phyloP scores from a whole-genome alignment of 2,113 vertebrate species.

The Hippolais icterina region DNA sequence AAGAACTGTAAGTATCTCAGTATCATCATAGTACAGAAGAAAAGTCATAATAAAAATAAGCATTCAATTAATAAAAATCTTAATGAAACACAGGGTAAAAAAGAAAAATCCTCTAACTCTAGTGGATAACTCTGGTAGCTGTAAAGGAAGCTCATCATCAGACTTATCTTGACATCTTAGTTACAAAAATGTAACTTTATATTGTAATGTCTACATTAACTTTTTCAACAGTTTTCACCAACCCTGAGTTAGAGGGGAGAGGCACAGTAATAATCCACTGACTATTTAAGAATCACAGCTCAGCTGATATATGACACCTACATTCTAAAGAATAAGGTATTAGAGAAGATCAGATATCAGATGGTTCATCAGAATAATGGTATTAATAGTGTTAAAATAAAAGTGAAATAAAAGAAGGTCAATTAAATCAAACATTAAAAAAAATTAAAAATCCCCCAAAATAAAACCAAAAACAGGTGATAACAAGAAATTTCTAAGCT shows the following conservation, averaged over 20 bases:
- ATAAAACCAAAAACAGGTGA: accelerated
- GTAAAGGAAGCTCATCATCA: neutral
- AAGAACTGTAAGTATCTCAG: neutral
- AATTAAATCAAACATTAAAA: neutral
- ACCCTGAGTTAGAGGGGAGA: neutral
- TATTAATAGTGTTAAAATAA: neutral
- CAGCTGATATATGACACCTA: neutral
- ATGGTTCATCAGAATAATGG: neutral
- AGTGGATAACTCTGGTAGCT: neutral
- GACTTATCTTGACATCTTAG: neutral
- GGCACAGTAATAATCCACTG: neutral
- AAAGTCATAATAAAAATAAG: neutral
- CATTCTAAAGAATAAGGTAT: neutral
- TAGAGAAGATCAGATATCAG: neutral
- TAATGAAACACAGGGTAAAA: neutral
- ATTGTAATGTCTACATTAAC: neutral
- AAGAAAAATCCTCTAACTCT: neutral
- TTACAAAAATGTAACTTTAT: neutral
- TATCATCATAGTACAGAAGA: neutral
- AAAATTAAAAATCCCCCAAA: neutral
- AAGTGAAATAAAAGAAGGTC: neutral
- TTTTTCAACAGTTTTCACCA: neutral
- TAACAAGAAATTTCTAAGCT: neutral
- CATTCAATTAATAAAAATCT: neutral
- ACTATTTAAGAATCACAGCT: neutral